Base-by-base conservation (phyloP, 1,140 invertebrate species). In the Ephestia elutella region DNA sequence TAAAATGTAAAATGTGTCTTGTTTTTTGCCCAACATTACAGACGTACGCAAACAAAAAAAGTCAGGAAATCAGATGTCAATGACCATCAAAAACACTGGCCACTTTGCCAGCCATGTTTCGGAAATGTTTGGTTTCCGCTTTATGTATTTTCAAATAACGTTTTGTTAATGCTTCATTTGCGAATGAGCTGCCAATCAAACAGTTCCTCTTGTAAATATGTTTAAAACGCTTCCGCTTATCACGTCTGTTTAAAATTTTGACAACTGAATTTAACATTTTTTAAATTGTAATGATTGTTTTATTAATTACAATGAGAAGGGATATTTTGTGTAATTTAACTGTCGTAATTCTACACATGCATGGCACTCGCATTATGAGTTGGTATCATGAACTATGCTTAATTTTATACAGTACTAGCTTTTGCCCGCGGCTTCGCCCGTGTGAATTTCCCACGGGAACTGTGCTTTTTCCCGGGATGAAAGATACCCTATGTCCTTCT, bases 81-180 rank as follows among this genome's bases (percentile, higher is more conserved):
- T 32, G 30, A 10, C 9, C 30, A 32, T 44, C 38, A 17, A n/a
- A 44, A 44, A 44, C 38, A n/a, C n/a, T 15, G n/a, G 5, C n/a
- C n/a, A 44, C 7, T 32, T 11, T 8, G 9, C 8, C 38, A 44
- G 15, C n/a, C 38, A 2, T 44, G 15, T 44, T 44, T 44, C 1
- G 15, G 38, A 44, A 44, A 44, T 44, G n/a, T 15, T 8, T 4
- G 13, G 15, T 44, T 15, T 44, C 38, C 38, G 38, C n/a, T 44
- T 15, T 15, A 1, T 44, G n/a, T 44, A 15, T 44, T 44, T 44
- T 44, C 15, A 3, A 25, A 25, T 5, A 15, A 15, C 15, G 15
- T 44, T 44, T 44, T 44, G 38, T 44, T 44, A 44, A 44, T 44
- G 38, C 38, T 44, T 44, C 10, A 44, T 44, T 44, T 44, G 15